phyloP scores from a whole-genome alignment of 2,888 invertebrate genomes.

The Calameuta idolon region DNA sequence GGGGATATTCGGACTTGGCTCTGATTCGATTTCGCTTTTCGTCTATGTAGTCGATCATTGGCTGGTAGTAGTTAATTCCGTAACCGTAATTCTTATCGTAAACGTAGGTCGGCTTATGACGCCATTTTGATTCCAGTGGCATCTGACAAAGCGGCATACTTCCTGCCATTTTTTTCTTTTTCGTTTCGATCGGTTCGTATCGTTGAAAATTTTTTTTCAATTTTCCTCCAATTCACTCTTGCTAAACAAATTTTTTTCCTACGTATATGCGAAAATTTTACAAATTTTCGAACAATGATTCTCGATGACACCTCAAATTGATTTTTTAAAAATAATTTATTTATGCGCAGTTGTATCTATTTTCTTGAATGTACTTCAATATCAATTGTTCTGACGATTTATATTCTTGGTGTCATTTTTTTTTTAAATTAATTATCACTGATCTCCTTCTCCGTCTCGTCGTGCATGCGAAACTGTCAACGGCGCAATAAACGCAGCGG shows the following conservation, averaged over 20 bases:
- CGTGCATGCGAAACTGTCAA: background rate
- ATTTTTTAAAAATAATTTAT: background rate
- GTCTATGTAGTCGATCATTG: conserved; percentile 87
- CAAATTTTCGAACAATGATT: background rate
- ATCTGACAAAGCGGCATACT: conserved; percentile 54
- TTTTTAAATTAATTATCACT: conserved; percentile 2
- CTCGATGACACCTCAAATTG: background rate
- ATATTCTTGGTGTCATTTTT: background rate
- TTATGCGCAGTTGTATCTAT: background rate
- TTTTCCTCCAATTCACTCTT: background rate
- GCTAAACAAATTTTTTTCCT: background rate
- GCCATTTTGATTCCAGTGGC: conserved; percentile 61
- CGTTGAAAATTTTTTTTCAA: conserved; percentile 26
- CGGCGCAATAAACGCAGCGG: background rate
- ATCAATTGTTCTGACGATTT: background rate
- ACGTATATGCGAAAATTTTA: background rate
- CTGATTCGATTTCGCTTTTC: conserved; percentile 71
- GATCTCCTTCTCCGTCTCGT: background rate
- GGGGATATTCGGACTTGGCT: conserved; percentile 70
- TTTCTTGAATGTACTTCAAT: background rate
- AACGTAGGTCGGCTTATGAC: conserved; percentile 71
- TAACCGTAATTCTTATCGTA: conserved; percentile 88
- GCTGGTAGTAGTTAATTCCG: conserved; percentile 87
- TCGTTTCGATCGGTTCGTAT: conserved; percentile 31
- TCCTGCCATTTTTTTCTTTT: conserved; percentile 44